phyloP scores from a whole-genome alignment of 2,888 invertebrate species.

The Megalurothrips usitatus region DNA sequence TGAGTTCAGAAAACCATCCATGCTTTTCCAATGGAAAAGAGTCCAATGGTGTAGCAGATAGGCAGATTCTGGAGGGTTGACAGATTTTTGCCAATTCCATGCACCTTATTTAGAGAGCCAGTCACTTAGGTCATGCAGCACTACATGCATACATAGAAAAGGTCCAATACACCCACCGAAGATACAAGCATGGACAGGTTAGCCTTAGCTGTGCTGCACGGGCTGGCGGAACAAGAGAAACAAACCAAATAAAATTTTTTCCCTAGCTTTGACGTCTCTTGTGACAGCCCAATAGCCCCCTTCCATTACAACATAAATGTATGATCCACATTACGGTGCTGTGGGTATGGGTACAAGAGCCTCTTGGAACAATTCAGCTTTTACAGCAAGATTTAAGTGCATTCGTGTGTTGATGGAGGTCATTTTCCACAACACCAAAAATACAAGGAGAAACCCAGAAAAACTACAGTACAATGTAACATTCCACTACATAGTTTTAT shows the following conservation, averaged over 20 bases:
- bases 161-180: constrained; percentile 36
- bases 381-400: background rate
- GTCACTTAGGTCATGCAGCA: background rate
- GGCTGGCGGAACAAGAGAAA: constrained; percentile 36
- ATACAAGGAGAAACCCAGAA: background rate
- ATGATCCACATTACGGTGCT: background rate
- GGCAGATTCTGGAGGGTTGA: too few relatives aligned
- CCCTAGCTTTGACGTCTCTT: background rate
- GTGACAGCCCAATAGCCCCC: background rate
- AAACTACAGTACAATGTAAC: background rate
- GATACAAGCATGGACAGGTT: constrained; percentile 38
- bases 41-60: background rate
- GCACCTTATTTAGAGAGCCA: background rate
- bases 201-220: constrained; percentile 36
- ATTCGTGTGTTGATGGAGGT: background rate
- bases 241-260: constrained; percentile 25
- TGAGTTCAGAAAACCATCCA: background rate
- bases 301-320: background rate
- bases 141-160: constrained; percentile 30
- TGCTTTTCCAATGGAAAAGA: background rate
- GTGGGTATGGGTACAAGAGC: background rate
- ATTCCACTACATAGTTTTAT: constrained; percentile 1
- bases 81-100: background rate
- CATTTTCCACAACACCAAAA: background rate
- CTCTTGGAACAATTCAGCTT: background rate